These are phyloP conservation scores for Drosophila tropicalis DNA, from an alignment of 1,140 invertebrate species.

Conservation along the genomic window DNA sequence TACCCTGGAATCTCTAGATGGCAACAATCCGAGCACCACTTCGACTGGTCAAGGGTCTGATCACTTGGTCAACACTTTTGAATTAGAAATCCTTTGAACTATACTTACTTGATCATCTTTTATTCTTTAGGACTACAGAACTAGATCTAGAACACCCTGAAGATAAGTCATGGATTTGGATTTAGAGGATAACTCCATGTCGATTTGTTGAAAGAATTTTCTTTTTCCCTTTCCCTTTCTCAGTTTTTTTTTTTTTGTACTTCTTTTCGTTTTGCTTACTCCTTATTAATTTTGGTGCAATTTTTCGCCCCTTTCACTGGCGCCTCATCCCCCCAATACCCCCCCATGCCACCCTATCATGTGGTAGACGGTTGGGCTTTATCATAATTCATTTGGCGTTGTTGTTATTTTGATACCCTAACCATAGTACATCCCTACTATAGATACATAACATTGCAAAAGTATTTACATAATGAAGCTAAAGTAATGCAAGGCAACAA, in stretches of 20 bases:
- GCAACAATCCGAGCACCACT: not conserved
- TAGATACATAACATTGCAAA: too few species aligned
- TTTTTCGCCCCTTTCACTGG: conserved; percentile 71
- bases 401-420: conserved; percentile 30
- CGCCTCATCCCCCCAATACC: conserved; percentile 22
- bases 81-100: too few species aligned
- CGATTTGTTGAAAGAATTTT: not conserved
- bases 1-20: conserved; percentile 22
- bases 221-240: not conserved
- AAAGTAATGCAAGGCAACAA: too few species aligned
- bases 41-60: too few species aligned
- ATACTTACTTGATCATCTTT: too few species aligned
- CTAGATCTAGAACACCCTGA: too few species aligned
- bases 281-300: conserved; percentile 77
- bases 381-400: conserved; percentile 75
- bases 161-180: too few species aligned
- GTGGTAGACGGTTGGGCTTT: conserved; percentile 59
- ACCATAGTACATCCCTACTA: too few species aligned
- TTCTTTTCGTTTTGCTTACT: conserved; percentile 31
- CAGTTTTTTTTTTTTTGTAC: conserved; percentile 17
- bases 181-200: not conserved
- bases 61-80: too few species aligned
- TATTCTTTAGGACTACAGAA: too few species aligned
- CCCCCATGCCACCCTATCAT: conserved; percentile 8
- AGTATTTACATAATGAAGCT: too few species aligned